Evolutionary conservation across 2,113 vertebrate species (phyloP), one percentile per base, ranked within the genome.

Genomic region (Eolophus roseicapilla): DNA sequence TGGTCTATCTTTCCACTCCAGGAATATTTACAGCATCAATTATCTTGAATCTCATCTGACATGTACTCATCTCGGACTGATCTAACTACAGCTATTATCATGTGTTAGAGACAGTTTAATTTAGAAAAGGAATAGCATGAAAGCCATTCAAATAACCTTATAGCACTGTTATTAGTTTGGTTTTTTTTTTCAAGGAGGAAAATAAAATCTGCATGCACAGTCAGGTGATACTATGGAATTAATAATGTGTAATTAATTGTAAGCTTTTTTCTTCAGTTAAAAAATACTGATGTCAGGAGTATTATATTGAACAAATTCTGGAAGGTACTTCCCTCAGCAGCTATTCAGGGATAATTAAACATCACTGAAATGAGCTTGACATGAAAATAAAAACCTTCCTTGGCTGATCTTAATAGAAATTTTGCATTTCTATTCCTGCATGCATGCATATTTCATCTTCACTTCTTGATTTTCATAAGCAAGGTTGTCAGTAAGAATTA

Each of bases 11-110:
- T 24, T 73, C 64, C 77, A 85, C 49, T 83, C 24, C 1, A 52
- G 64, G 74, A 74, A 75, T 89, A 87, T 88, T 91, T 89, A 53
- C 23, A 28, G 87, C 77, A 86, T 71, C 90, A 89, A 71, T 94
- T 91, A 81, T 92, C 78, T 46, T 7, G 5, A 78, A 86, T 79
- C 82, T 78, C 65, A 44, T 53, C 90, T 82, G 86, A 74, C 83
- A 74, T 5, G 16, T 74, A 57, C 93, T 86, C n/a, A 25, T 78
- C 71, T 76, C 86, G 27, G 64, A 29, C 53, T 65, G 69, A 79
- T 76, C 59, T 67, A 59, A 74, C 39, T 50, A 15, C 81, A 94
- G 86, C 80, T 47, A 84, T 84, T 88, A 86, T 16, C 67, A 16
- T 13, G 60, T 62, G 62, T 41, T 47, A 77, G 19, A 92, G n/a